phyloP scores from a whole-genome alignment of 2,797 vertebrate genomes.

The Manis pentadactyla region DNA sequence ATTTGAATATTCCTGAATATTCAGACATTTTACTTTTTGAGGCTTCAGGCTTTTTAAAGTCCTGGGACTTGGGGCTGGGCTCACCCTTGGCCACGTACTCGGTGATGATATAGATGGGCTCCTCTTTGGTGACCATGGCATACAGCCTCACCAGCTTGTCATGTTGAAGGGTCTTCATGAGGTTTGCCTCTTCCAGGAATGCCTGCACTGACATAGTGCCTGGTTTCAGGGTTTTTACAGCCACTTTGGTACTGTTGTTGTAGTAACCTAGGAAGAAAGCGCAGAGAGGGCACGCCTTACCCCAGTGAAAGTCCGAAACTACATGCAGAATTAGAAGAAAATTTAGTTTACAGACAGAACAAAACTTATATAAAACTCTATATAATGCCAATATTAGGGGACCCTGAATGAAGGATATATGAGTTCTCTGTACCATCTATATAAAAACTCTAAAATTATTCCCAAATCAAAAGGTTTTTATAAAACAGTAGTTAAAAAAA shows the following conservation, averaged over 20 bases:
- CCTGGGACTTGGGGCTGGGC: accelerated
- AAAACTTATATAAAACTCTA: background rate
- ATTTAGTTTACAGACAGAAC: background rate
- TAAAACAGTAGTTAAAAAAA: background rate
- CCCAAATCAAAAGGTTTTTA: background rate
- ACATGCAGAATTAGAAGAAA: background rate
- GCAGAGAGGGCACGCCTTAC: background rate
- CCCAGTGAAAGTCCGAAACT: background rate
- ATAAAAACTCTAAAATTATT: background rate
- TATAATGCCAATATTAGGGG: background rate
- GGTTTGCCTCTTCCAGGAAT: conserved; percentile 97
- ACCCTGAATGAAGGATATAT: background rate
- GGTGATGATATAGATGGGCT: conserved; percentile 98
- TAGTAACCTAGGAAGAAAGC: conserved; percentile 90
- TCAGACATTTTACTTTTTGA: background rate
- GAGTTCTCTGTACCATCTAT: background rate
- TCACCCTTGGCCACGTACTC: conserved; percentile 97
- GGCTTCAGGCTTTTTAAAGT: too few relatives aligned
- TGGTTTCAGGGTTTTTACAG: conserved; percentile 97
- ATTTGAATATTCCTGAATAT: background rate
- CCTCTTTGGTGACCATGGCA: conserved; percentile 94
- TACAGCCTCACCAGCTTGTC: conserved; percentile 96
- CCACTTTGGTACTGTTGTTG: conserved; percentile 94
- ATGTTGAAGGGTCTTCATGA: conserved; percentile 98
- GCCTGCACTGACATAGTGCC: conserved; percentile 97